phyloP scores from a whole-genome alignment of 1,140 invertebrate species.

The Glomeris maerens region DNA sequence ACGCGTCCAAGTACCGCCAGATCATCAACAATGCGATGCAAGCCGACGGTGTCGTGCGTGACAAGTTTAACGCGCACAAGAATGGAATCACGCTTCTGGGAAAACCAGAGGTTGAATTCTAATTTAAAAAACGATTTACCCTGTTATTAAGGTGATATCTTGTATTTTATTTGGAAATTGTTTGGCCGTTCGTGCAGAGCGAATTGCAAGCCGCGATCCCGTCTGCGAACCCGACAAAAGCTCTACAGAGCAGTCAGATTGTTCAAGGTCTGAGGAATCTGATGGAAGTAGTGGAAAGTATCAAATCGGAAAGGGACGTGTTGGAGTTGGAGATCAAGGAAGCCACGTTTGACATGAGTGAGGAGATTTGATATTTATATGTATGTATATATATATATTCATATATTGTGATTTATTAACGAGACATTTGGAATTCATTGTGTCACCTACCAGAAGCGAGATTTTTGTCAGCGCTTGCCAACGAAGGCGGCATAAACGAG shows the following conservation, averaged over 20 bases:
- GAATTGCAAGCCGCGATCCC: slow-evolving; percentile 34
- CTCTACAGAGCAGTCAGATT: slow-evolving; percentile 29
- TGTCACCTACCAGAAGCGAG: slow-evolving; percentile 39
- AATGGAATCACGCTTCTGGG: slow-evolving; percentile 70
- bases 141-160: too few species aligned
- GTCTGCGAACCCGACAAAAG: slow-evolving; percentile 24
- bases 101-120: slow-evolving; percentile 47
- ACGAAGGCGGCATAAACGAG: slow-evolving; percentile 79
- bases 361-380: too few species aligned
- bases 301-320: slow-evolving; percentile 76
- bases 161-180: slow-evolving; percentile 5
- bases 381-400: too few species aligned
- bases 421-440: too few species aligned
- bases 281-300: slow-evolving; percentile 71
- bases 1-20: slow-evolving; percentile 71
- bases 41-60: slow-evolving; percentile 60
- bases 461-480: slow-evolving; percentile 62
- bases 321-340: slow-evolving; percentile 78
- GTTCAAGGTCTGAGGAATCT: slow-evolving; percentile 54
- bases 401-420: too few species aligned
- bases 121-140: neutral
- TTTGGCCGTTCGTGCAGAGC: slow-evolving; percentile 22
- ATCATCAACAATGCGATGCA: slow-evolving; percentile 81
- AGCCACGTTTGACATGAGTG: slow-evolving; percentile 64
- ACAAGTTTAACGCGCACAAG: slow-evolving; percentile 68